These are phyloP conservation scores for Mycteria americana DNA, from an alignment of 2,797 vertebrate genomes.

Conservation along the genomic window DNA sequence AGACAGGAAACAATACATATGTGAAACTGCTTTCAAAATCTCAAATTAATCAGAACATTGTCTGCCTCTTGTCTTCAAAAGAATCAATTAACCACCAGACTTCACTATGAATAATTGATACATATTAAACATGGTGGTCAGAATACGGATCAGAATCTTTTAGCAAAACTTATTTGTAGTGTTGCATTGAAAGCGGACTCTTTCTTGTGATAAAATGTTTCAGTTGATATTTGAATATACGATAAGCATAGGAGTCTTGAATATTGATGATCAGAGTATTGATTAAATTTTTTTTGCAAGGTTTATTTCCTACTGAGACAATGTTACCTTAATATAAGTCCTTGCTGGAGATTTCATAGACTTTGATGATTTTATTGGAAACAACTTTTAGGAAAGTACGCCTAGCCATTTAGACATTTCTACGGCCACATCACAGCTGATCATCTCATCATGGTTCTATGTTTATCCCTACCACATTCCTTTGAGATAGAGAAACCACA, in stretches of 20 bases:
- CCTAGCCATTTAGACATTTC: background rate
- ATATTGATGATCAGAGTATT: background rate
- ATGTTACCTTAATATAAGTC: background rate
- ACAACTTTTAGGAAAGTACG: background rate
- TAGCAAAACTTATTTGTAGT: background rate
- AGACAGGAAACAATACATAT: background rate
- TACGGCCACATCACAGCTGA: background rate
- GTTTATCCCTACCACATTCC: background rate
- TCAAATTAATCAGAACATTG: slow-evolving; percentile 21
- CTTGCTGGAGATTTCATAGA: background rate
- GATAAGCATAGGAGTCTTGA: background rate
- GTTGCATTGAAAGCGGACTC: background rate
- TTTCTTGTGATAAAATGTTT: background rate
- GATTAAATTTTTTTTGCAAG: background rate
- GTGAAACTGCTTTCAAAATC: background rate
- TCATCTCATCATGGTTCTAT: background rate
- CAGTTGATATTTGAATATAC: background rate
- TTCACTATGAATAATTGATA: slow-evolving; percentile 44
- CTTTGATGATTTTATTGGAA: background rate
- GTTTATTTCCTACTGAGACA: background rate
- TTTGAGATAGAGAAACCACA: background rate
- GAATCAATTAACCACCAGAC: slow-evolving; percentile 35
- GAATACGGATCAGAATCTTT: slow-evolving; percentile 51
- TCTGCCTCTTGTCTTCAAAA: slow-evolving; percentile 17
- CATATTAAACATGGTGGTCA: slow-evolving; percentile 3